These are phyloP conservation scores for Anniella stebbinsi DNA, from an alignment of 2,797 vertebrate species.

Conservation along the genomic window DNA sequence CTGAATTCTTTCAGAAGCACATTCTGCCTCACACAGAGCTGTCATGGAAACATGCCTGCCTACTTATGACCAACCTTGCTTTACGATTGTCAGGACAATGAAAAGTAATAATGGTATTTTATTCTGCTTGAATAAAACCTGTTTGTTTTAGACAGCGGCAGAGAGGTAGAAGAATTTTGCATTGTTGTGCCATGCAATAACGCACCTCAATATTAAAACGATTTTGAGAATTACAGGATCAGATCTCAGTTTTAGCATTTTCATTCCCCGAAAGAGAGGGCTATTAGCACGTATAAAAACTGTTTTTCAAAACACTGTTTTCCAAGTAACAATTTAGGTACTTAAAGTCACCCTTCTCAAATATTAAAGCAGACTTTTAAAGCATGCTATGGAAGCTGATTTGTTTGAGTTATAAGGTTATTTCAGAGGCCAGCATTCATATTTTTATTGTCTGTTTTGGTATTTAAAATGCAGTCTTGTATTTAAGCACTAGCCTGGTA, in stretches of 20 bases:
- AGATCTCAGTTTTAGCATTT: background rate
- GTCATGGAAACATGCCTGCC: slow-evolving; percentile 27
- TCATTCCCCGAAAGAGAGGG: background rate
- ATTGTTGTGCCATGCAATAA: background rate
- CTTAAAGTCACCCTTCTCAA: background rate
- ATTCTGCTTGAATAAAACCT: background rate
- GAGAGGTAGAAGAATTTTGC: background rate
- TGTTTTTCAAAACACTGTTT: background rate
- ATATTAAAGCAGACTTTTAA: background rate
- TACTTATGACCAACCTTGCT: background rate
- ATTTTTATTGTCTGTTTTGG: background rate
- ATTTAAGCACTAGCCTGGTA: too few species aligned
- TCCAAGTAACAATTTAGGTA: background rate
- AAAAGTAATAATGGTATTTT: slow-evolving; percentile 3
- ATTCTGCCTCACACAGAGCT: background rate
- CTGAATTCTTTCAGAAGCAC: slow-evolving; percentile 9
- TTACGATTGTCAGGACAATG: slow-evolving; percentile 10
- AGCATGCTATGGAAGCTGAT: background rate
- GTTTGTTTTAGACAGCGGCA: background rate
- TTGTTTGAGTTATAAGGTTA: background rate
- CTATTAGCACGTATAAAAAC: background rate
- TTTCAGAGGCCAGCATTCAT: background rate
- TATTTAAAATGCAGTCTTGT: background rate
- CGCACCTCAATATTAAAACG: background rate
- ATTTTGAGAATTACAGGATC: background rate